Percentiles rank a stretch among this genome's conserved stretches.
phyloP scores from a whole-genome alignment of 2,797 vertebrate species.

The Agapornis canus region DNA sequence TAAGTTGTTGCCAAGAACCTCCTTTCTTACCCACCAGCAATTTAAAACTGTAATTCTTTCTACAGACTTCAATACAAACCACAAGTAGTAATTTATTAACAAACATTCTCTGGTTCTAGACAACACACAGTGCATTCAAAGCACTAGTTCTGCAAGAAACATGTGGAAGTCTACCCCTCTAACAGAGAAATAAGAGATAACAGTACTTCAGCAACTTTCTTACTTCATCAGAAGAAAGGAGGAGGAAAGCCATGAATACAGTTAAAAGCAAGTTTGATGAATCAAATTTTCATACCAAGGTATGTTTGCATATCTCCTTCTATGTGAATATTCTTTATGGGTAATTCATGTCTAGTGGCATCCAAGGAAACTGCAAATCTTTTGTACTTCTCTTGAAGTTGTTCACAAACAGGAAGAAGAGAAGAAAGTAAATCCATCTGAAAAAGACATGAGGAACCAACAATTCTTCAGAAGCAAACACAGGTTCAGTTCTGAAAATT shows the following conservation, averaged over 20 bases:
- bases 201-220: not conserved
- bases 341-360: conserved; percentile 83
- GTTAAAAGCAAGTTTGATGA: not conserved
- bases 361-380: conserved; percentile 85
- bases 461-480: not conserved
- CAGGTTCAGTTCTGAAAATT: not conserved
- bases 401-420: conserved; percentile 59
- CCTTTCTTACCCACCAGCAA: not conserved
- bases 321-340: conserved; percentile 82
- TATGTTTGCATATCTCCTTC: conserved; percentile 75
- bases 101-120: not conserved
- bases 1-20: not conserved
- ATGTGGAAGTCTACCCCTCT: not conserved
- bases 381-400: conserved; percentile 83
- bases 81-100: not conserved
- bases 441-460: not conserved
- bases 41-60: not conserved
- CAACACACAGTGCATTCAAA: not conserved
- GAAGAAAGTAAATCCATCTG: conserved; percentile 82
- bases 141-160: not conserved
- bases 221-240: not conserved
- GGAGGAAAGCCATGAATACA: not conserved
- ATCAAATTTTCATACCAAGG: conserved; percentile 78
- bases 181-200: not conserved
- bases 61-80: not conserved